Base-by-base conservation (phyloP, 2,888 invertebrate species). In the Drosophila antonietae region DNA sequence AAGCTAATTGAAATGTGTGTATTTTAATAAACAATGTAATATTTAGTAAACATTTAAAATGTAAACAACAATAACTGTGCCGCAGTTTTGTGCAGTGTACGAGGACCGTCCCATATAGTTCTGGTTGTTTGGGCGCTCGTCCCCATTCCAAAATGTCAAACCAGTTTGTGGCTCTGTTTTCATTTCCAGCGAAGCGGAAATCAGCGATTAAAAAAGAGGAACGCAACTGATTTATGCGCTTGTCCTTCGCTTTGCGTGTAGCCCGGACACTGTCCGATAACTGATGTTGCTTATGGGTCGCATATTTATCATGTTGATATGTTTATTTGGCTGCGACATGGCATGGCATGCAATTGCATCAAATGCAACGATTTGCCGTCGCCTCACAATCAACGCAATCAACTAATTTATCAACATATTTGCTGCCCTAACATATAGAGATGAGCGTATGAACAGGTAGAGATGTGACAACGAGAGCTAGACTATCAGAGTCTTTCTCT, bases 231-330 rank as follows among this genome's bases (percentile, higher is more conserved):
- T 84, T 84, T 84, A 84, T 84, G 88, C 73, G 84, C 69, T 88
- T 89, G 89, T 84, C 83, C 88, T 84, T 84, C 73, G 89, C 63
- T 72, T 81, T 87, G 81, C 84, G 69, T 81, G 84, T 83, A 80
- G 58, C 63, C 68, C 63, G 66, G 65, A 74, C 71, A 70, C 64
- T 64, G 72, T 46, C 46, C 61, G 70, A 84, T 84, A 84, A 78
- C 68, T 68, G 62, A 59, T 53, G 57, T 65, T 73, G 71, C 79
- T 81, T 87, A 73, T 81, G 84, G 87, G 43, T 49, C 67, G 83
- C 86, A 83, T 80, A 83, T 88, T 83, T 83, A 83, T 83, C 88
- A 88, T 63, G 64, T 75, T 84, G 89, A 84, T 84, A 78, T 84
- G 84, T 84, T 84, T 84, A 84, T 84, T 84, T 81, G 66, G 74